Evolutionary conservation across 2,797 vertebrate genomes (phyloP).

Genomic region (Phrynocephalus vlangalii): DNA sequence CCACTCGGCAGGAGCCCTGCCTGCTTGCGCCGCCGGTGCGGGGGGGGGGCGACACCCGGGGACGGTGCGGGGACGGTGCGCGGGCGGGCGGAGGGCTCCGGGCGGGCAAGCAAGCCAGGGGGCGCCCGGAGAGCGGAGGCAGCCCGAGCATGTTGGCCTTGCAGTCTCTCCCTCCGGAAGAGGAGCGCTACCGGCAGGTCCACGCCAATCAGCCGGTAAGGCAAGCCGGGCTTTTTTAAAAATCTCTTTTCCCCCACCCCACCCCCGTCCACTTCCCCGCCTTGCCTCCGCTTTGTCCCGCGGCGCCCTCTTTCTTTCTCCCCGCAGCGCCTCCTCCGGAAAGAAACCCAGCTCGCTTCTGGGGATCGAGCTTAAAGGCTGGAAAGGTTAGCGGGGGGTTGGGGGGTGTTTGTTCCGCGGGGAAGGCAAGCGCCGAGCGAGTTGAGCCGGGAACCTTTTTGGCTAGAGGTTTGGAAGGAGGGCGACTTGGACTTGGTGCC

Average conservation of each 20-base stretch:
- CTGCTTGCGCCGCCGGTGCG: conserved; percentile 24
- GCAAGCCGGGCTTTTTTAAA: not conserved
- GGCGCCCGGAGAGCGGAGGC: not conserved
- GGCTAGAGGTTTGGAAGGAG: too few species aligned
- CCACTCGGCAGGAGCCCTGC: conserved; percentile 31
- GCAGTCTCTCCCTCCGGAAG: conserved; percentile 71
- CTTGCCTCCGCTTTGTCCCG: not conserved
- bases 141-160: conserved; percentile 69
- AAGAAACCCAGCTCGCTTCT: too few species aligned
- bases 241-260: too few species aligned
- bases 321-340: too few species aligned
- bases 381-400: too few species aligned
- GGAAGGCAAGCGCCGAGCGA: too few species aligned
- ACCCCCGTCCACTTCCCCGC: too few species aligned
- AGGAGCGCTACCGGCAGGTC: conserved; percentile 70
- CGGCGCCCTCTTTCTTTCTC: not conserved
- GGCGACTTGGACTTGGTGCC: too few species aligned
- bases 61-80: not conserved
- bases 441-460: too few species aligned
- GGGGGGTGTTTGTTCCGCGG: too few species aligned
- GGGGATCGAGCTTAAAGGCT: too few species aligned
- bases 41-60: not conserved
- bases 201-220: conserved; percentile 75
- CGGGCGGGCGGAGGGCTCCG: not conserved
- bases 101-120: conserved; percentile 2